Conservation (phyloP, 2,888 invertebrate species). For the Cordylochernes scorpioides region DNA sequence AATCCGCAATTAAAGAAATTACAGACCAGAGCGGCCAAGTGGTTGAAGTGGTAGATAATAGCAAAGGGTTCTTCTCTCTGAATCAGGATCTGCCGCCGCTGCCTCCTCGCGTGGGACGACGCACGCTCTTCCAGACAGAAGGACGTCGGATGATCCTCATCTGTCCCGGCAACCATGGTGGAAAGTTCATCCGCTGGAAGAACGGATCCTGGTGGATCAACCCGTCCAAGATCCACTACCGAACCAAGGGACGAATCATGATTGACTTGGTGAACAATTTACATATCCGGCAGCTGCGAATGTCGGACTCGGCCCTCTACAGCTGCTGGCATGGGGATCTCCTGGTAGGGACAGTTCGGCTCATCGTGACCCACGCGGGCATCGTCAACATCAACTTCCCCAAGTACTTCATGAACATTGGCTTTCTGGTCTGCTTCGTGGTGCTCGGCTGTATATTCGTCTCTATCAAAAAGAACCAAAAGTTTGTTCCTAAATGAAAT, state of each 20-base stretch:
- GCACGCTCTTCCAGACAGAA: conserved; percentile 16
- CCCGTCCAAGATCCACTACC: conserved; percentile 25
- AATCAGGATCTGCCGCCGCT: conserved; percentile 13
- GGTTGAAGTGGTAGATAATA: conserved; percentile 31
- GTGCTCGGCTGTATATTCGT: too few species aligned
- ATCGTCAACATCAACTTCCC: too few species aligned
- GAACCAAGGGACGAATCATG: conserved; percentile 30
- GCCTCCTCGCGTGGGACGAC: conserved; percentile 16
- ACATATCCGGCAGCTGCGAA: conserved; percentile 27
- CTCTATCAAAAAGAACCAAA: too few species aligned
- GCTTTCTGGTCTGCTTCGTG: too few species aligned
- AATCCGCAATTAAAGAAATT: conserved; percentile 19
- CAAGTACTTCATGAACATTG: too few species aligned
- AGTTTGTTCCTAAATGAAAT: too few species aligned
- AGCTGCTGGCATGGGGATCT: conserved; percentile 10
- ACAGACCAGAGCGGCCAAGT: conserved; percentile 28
- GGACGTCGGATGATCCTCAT: conserved; percentile 16
- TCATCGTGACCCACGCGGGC: too few species aligned
- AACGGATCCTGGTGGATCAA: conserved; percentile 21
- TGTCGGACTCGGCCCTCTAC: conserved; percentile 8
- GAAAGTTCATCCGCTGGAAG: conserved; percentile 16
- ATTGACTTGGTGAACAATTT: conserved; percentile 32
- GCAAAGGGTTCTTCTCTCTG: conserved; percentile 17
- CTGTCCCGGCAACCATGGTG: conserved; percentile 16
- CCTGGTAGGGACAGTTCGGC: conserved; percentile 7